Evolutionary conservation across 2,113 vertebrate species (phyloP).

Genomic region (Proterorhinus semilunaris): DNA sequence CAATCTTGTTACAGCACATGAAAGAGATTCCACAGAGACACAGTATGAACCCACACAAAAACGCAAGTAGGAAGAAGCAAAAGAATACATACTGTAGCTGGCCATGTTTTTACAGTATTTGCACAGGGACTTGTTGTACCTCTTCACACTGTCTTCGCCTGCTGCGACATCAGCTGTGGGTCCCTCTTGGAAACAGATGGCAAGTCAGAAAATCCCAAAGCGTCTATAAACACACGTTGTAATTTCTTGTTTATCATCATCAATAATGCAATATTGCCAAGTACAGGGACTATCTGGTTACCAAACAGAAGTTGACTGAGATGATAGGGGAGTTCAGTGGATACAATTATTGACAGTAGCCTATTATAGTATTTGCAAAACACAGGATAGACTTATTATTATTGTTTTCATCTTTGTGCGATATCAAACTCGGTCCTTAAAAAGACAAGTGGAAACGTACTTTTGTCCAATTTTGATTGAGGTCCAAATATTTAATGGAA

Average conservation of each 20-base stretch:
- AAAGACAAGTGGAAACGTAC: no score
- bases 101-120: constrained; percentile 22
- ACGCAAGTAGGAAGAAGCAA: constrained; percentile 8
- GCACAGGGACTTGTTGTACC: not conserved
- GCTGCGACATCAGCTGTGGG: constrained; percentile 11
- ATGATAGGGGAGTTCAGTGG: constrained; percentile 33
- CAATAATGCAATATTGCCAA: constrained; percentile 49
- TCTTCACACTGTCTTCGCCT: constrained; percentile 5
- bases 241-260: constrained; percentile 49
- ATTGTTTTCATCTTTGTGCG: no score
- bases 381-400: no score
- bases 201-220: constrained; percentile 30
- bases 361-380: not conserved
- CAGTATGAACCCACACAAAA: constrained; percentile 48
- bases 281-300: constrained; percentile 39
- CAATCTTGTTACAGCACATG: constrained; percentile 51
- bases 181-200: constrained; percentile 31
- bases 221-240: constrained; percentile 1
- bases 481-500: no score
- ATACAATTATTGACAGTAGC: not conserved
- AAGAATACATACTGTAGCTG: constrained; percentile 35
- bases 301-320: constrained; percentile 40
- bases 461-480: no score
- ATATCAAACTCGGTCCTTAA: no score
- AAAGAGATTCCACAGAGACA: constrained; percentile 56